Percentiles rank a stretch among this genome's conserved stretches.
Conservation (phyloP, 2,113 vertebrate species). For the Entosphenus tridentatus region DNA sequence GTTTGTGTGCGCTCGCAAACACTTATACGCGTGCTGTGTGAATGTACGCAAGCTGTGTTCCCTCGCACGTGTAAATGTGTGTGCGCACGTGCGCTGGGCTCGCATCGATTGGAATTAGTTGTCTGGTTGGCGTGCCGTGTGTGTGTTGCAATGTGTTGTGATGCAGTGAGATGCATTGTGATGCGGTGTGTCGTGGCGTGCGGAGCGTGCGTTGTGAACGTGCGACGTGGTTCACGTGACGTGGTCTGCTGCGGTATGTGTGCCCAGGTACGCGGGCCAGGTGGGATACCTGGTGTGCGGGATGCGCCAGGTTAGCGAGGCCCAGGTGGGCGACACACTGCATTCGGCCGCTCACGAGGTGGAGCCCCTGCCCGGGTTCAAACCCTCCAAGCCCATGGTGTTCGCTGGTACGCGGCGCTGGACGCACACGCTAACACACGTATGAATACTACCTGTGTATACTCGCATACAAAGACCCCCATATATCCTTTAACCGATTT, state of each 20-base stretch:
- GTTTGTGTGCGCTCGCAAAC: not conserved
- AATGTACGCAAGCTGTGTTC: not conserved
- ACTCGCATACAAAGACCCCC: too few relatives aligned
- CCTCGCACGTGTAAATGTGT: not conserved
- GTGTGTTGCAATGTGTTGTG: not conserved
- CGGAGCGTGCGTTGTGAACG: not conserved
- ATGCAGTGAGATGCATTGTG: not conserved
- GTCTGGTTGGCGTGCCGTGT: not conserved
- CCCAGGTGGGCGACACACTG: slow-evolving; percentile 86
- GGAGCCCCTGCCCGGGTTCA: slow-evolving; percentile 67
- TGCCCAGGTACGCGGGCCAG: slow-evolving; percentile 59
- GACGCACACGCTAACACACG: not conserved
- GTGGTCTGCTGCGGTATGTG: not conserved
- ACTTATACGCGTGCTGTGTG: not conserved
- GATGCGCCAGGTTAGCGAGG: slow-evolving; percentile 93
- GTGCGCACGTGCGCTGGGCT: not conserved
- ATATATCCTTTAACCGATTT: too few relatives aligned
- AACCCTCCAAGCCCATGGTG: slow-evolving; percentile 83
- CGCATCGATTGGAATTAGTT: not conserved
- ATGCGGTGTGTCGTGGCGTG: too few relatives aligned
- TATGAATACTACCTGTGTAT: too few relatives aligned
- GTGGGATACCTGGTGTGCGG: slow-evolving; percentile 80
- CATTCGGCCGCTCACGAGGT: slow-evolving; percentile 54
- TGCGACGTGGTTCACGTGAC: not conserved
- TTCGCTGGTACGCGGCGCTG: slow-evolving; percentile 48